Evolutionary conservation across 2,888 invertebrate genomes (phyloP).

Genomic region (Tiliacea citrago): DNA sequence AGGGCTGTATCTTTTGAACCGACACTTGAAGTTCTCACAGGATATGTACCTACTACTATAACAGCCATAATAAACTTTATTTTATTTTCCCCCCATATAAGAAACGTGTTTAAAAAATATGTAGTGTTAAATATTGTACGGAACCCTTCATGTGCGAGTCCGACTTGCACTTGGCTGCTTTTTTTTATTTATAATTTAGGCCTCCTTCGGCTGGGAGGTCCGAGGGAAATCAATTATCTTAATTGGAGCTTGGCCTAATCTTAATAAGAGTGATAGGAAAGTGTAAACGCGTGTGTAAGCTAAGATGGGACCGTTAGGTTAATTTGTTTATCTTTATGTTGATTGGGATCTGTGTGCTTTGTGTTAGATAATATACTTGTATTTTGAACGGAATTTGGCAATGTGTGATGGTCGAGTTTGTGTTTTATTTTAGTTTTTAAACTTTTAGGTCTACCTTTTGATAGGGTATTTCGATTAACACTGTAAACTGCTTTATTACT

Average conservation of each 20-base stretch:
- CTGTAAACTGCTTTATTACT: too few species aligned
- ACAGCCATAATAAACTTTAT: too few species aligned
- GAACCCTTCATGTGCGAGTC: background rate
- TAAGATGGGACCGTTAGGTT: slow-evolving; percentile 69
- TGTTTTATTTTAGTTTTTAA: too few species aligned
- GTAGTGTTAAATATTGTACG: background rate
- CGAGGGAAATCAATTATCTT: slow-evolving; percentile 87
- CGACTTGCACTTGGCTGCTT: slow-evolving; percentile 31
- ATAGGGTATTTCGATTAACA: too few species aligned
- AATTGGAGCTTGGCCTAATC: slow-evolving; percentile 87
- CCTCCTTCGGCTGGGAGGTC: slow-evolving; percentile 79
- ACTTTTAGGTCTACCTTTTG: too few species aligned
- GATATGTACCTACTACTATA: background rate
- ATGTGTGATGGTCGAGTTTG: too few species aligned
- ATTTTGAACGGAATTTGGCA: too few species aligned
- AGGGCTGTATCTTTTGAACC: background rate
- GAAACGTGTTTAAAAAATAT: background rate
- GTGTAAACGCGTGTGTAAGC: slow-evolving; percentile 77
- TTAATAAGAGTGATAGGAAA: slow-evolving; percentile 82
- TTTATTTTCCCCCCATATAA: background rate
- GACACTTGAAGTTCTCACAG: too few species aligned
- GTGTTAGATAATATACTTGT: background rate
- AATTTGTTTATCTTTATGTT: slow-evolving; percentile 76
- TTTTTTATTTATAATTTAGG: slow-evolving; percentile 64
- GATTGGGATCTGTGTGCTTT: slow-evolving; percentile 47